Base-by-base conservation (phyloP, 2,797 vertebrate species). In the Psittacula derbiana region DNA sequence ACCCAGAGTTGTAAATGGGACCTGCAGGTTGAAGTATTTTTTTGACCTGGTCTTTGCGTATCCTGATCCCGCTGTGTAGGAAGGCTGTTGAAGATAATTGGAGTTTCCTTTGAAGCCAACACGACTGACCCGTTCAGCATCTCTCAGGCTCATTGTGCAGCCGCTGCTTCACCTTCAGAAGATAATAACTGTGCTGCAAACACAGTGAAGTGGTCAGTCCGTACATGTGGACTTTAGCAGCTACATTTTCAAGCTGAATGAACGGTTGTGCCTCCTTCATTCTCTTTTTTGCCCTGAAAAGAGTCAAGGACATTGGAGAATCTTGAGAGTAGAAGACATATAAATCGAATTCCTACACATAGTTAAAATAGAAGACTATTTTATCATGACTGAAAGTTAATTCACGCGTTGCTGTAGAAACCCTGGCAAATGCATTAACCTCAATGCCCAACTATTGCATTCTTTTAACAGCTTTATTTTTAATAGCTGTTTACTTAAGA, bases 381-480 rank as follows among this genome's bases (percentile, higher is more conserved):
- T 92, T 85, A 97, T 94, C 67, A 33, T 82, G 86, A 97, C 36
- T 95, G 96, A 96, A 97, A 95, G 91, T 95, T 95, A 97, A 97
- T 97, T 97, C 93, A 84, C 81, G 74, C 11, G 94, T 97, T 98
- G 95, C 97, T 97, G 97, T 98, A 97, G 96, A 98, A 98, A 98
- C 96, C 86, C 88, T 96, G 90, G 95, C 97, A 98, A 97, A 96
- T 82, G 91, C 90, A 96, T 97, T 98, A 97, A 97, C 95, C 96
- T 97, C 93, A 92, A 95, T 97, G 96, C 90, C 93, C 96, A 97
- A 88, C 72, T 41, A 96, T 94, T 91, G 96, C 95, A 92, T 95
- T 97, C 75, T 92, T 95, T 92, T 93, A 98, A 97, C 95, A 95
- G 92, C 61, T 97, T 95, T 96, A 96, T 97, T 96, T 95, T 95